phyloP scores from a whole-genome alignment of 92 coral and sea anemone species.

The Palythoa grandis region DNA sequence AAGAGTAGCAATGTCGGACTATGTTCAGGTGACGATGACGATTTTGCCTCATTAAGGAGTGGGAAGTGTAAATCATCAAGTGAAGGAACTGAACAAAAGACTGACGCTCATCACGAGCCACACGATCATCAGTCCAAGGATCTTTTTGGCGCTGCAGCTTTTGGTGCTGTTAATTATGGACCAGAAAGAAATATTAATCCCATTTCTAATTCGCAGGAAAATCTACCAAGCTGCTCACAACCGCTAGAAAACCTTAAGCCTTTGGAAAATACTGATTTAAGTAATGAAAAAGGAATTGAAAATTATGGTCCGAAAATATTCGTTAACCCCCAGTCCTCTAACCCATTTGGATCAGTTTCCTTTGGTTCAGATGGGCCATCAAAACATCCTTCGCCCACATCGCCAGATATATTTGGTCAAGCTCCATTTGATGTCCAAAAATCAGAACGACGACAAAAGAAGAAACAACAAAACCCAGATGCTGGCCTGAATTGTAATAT shows the following conservation, averaged over 20 bases:
- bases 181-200: background rate
- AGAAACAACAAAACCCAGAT: background rate
- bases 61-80: conserved; percentile 25
- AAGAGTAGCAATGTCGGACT: background rate
- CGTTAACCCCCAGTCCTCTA: conserved; percentile 56
- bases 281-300: conserved; percentile 56
- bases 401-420: conserved; percentile 74
- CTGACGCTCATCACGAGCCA: conserved; percentile 5
- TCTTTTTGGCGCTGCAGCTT: conserved; percentile 72
- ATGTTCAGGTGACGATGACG: conserved; percentile 58
- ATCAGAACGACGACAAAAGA: conserved; percentile 10
- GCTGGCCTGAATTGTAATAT: background rate
- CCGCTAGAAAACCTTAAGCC: background rate
- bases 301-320: conserved; percentile 7
- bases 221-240: background rate
- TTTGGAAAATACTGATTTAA: background rate
- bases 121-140: conserved; percentile 52
- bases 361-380: conserved; percentile 52
- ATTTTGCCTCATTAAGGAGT: conserved; percentile 78
- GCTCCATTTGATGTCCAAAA: conserved; percentile 67
- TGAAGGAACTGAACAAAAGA: conserved; percentile 14
- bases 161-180: conserved; percentile 51
- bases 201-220: conserved; percentile 10
- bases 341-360: conserved; percentile 86
- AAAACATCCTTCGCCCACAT: conserved; percentile 40